Percentiles rank a stretch among this genome's conserved stretches.
Evolutionary conservation across 2,113 vertebrate genomes (phyloP).

Genomic region (Mormoops blainvillei): DNA sequence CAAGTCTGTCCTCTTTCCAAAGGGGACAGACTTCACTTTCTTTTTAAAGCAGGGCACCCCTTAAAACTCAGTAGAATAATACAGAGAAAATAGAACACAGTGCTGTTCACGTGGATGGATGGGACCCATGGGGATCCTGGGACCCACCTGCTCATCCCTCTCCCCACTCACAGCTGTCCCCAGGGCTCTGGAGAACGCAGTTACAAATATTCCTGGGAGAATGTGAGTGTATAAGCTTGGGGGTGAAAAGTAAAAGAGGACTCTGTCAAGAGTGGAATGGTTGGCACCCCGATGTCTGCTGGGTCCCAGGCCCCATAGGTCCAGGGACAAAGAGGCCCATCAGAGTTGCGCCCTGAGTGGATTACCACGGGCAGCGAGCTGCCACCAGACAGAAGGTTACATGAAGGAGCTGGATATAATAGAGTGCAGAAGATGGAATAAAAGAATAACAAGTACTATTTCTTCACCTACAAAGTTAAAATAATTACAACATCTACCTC

Average conservation of each 20-base stretch:
- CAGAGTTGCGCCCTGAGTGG: neutral
- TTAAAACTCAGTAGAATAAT: neutral
- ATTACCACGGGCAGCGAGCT: neutral
- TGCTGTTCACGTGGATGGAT: rapidly evolving
- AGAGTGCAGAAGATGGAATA: neutral
- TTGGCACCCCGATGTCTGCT: rapidly evolving
- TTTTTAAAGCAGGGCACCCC: neutral
- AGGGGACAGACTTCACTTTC: too few relatives aligned
- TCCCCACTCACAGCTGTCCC: neutral
- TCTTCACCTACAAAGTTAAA: neutral
- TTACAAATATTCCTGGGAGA: neutral
- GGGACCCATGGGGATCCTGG: neutral
- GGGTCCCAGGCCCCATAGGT: neutral
- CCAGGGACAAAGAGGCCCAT: neutral
- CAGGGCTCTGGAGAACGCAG: neutral
- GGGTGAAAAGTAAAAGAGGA: slow-evolving; percentile 35
- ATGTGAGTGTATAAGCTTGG: neutral
- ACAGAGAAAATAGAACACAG: neutral
- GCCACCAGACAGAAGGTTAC: neutral
- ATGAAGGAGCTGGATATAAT: neutral
- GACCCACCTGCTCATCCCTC: neutral
- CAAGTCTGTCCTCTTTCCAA: neutral
- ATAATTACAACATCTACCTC: neutral
- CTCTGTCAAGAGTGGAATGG: neutral
- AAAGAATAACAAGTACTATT: neutral